These are phyloP conservation scores for Sesamia inferens DNA, from an alignment of 2,888 invertebrate genomes.

Conservation along the genomic window DNA sequence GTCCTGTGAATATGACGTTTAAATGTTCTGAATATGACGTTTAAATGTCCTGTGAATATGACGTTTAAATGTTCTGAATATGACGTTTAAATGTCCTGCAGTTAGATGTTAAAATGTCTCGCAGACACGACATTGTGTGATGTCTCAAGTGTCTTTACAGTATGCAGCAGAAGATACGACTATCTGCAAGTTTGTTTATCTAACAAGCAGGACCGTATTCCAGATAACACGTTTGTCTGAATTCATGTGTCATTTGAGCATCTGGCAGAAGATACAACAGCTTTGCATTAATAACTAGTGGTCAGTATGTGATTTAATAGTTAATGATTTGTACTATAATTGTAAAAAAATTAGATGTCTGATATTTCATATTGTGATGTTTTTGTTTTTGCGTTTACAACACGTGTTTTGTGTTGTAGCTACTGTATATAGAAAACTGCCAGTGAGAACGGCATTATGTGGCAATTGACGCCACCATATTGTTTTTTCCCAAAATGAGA, in stretches of 20 bases:
- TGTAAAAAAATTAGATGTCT: constrained; percentile 14
- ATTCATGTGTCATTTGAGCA: constrained; percentile 36
- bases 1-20: background rate
- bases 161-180: constrained; percentile 10
- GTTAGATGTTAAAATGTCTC: background rate
- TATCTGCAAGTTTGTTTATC: constrained; percentile 24
- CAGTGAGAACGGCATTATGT: background rate
- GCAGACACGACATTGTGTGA: constrained; percentile 18
- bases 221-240: constrained; percentile 17
- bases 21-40: background rate
- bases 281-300: constrained; percentile 19
- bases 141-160: constrained; percentile 35
- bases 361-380: constrained; percentile 27
- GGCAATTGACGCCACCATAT: background rate
- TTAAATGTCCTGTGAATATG: background rate
- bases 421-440: background rate
- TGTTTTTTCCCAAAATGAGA: constrained; percentile 16
- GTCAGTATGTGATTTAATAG: constrained; percentile 1
- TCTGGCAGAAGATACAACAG: constrained; percentile 9
- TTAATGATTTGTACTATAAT: constrained; percentile 23
- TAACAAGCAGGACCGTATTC: constrained; percentile 15
- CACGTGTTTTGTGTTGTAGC: background rate
- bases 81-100: no score
- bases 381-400: background rate
- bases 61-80: no score